Evolutionary conservation across 2,113 vertebrate species (phyloP).

Genomic region (Reinhardtius hippoglossoides): DNA sequence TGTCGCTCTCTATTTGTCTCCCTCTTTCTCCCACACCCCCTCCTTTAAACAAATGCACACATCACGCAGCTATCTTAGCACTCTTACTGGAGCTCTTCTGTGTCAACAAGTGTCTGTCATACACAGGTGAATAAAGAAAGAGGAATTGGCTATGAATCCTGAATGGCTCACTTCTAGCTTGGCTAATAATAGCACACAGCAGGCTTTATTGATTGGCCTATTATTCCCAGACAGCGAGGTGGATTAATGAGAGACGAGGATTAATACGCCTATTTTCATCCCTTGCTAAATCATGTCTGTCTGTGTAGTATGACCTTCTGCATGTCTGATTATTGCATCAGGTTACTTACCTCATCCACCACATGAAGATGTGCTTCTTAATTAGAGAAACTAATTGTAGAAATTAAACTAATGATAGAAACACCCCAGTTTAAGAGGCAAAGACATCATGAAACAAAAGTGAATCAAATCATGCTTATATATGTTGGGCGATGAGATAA

Average conservation of each 20-base stretch:
- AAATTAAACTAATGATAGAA: neutral
- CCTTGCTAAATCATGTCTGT: slow-evolving; percentile 41
- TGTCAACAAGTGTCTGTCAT: slow-evolving; percentile 35
- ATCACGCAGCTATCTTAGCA: neutral
- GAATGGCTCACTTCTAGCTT: slow-evolving; percentile 40
- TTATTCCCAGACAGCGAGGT: slow-evolving; percentile 60
- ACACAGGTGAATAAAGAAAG: slow-evolving; percentile 59
- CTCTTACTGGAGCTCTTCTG: slow-evolving; percentile 44
- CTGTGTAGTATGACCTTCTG: slow-evolving; percentile 44
- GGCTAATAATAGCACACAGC: slow-evolving; percentile 67
- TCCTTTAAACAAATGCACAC: slow-evolving; percentile 14
- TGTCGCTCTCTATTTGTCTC: neutral
- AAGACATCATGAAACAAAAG: neutral
- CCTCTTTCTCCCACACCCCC: neutral
- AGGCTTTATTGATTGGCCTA: slow-evolving; percentile 47
- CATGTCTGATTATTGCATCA: slow-evolving; percentile 20
- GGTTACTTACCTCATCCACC: slow-evolving; percentile 6
- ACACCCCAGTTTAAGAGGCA: neutral
- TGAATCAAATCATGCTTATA: too few species aligned
- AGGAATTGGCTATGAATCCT: slow-evolving; percentile 46
- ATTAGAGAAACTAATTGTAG: slow-evolving; percentile 2
- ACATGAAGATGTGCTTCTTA: neutral
- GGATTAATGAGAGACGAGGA: slow-evolving; percentile 70
- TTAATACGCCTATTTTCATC: slow-evolving; percentile 69
- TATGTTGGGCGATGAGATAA: neutral